Evolutionary conservation across 2,888 invertebrate genomes (phyloP).

Genomic region (Himalopsyche anomala): DNA sequence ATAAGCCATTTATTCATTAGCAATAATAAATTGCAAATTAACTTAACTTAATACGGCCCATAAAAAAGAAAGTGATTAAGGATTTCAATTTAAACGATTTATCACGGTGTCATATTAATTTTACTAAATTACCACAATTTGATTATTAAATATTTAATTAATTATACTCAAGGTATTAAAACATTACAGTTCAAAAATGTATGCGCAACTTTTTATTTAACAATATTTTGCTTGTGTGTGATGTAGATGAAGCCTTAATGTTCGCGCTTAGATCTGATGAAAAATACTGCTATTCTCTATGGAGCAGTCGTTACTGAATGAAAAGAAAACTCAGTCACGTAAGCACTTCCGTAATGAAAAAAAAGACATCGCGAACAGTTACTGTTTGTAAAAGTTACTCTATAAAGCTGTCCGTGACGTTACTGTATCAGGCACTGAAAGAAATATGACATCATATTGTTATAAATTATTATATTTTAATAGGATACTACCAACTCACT

Average conservation of each 20-base stretch:
- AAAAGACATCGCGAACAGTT: constrained; percentile 19
- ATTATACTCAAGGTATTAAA: too few species aligned
- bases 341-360: constrained; percentile 21
- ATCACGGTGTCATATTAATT: too few species aligned
- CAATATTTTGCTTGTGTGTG: neutral
- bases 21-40: too few species aligned
- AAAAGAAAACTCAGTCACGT: constrained; percentile 34
- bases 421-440: neutral
- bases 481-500: neutral
- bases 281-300: constrained; percentile 7
- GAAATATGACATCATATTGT: neutral
- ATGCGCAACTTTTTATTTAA: neutral
- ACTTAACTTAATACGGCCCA: too few species aligned
- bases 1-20: too few species aligned
- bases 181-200: too few species aligned
- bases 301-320: neutral
- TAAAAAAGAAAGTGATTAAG: too few species aligned
- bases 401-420: constrained; percentile 4
- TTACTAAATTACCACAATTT: too few species aligned
- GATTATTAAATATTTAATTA: too few species aligned
- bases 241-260: neutral
- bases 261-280: neutral
- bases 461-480: neutral
- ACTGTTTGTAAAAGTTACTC: neutral
- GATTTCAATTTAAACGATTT: too few species aligned